These are phyloP conservation scores for Cataglyphis cursor DNA, from an alignment of 2,888 invertebrate species.

Conservation along the genomic window DNA sequence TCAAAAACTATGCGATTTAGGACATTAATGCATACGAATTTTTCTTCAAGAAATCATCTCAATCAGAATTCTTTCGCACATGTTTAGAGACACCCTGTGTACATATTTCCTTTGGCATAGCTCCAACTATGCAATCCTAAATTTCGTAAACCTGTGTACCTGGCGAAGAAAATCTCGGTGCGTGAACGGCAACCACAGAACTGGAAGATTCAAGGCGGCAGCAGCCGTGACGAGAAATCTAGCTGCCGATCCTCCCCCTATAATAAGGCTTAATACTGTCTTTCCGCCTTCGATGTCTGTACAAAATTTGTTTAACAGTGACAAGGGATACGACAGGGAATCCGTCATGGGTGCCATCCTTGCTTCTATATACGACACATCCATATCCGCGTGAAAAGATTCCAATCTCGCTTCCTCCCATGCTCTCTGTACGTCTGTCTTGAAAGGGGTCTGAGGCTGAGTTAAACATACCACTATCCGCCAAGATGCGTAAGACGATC, in stretches of 20 bases:
- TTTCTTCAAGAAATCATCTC: no score
- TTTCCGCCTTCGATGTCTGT: slow-evolving; percentile 82
- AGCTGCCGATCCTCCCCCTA: slow-evolving; percentile 85
- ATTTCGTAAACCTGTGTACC: slow-evolving; percentile 70
- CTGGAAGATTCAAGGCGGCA: slow-evolving; percentile 83
- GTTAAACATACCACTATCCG: slow-evolving; percentile 83
- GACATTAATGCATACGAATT: no score
- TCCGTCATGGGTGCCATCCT: slow-evolving; percentile 77
- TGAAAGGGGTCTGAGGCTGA: slow-evolving; percentile 81
- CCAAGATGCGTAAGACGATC: slow-evolving; percentile 78
- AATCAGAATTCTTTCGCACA: no score
- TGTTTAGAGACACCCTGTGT: background rate
- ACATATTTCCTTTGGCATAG: background rate
- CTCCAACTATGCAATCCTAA: background rate
- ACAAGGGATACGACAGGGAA: slow-evolving; percentile 81
- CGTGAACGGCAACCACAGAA: slow-evolving; percentile 84
- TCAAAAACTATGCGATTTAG: no score
- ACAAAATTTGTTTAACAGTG: slow-evolving; percentile 83
- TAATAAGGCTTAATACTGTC: slow-evolving; percentile 82
- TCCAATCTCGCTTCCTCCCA: slow-evolving; percentile 85
- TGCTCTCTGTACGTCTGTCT: slow-evolving; percentile 82
- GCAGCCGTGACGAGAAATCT: slow-evolving; percentile 84
- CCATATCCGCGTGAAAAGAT: slow-evolving; percentile 82
- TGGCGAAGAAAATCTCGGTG: slow-evolving; percentile 84
- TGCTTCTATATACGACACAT: slow-evolving; percentile 83